Base-by-base conservation (phyloP, 2,113 vertebrate species). In the Ailurus styani region DNA sequence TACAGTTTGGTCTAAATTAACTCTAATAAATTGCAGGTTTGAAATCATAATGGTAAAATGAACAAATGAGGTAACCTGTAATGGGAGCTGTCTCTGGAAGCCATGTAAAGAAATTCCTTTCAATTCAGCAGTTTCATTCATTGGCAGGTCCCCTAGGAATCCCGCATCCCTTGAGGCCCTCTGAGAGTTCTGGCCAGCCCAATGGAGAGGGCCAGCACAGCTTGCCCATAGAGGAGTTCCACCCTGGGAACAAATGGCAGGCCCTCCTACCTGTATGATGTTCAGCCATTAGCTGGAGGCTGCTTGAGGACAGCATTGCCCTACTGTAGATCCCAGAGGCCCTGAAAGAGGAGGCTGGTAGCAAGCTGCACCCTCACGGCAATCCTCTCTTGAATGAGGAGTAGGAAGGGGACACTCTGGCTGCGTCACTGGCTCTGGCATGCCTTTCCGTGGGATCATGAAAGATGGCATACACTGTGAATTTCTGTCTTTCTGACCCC, bases 1-100 rank as follows among this genome's bases (percentile, higher is more conserved):
- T 29, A 99, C 99, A 1, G 98, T 99, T 95, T 99, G 99, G 3
- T 99, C 98, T 96, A 99, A 55, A 42, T 97, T 40, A 25, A 99
- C 98, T 97, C n/a, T 97, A 99, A 95, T 99, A 99, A 14, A 99
- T 99, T 2, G 99, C 89, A 0, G 99, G 99, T 14, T 97, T 99
- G 97, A 99, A 99, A 98, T 99, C 99, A 0, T 98, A 98, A 97
- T 99, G 99, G 20, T 99, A 98, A 66, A 99, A 99, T 2, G 99
- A 99, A 40, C 99, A 97, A 31, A 99, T 98, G 1, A 99, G 98
- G 0, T 99, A 99, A 34, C 99, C 99, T 0, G 99, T 99, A 87
- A 99, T 11, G 6, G 99, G 99, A 0, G 97, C 98, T n/a, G 40
- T 95, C 90, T 18, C 96, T 97, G 0, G 98, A 91, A 91, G 98